Percentiles rank a stretch among this genome's conserved stretches.
phyloP scores from a whole-genome alignment of 2,113 vertebrate genomes.

The Cyphomyrus discorhynchus region DNA sequence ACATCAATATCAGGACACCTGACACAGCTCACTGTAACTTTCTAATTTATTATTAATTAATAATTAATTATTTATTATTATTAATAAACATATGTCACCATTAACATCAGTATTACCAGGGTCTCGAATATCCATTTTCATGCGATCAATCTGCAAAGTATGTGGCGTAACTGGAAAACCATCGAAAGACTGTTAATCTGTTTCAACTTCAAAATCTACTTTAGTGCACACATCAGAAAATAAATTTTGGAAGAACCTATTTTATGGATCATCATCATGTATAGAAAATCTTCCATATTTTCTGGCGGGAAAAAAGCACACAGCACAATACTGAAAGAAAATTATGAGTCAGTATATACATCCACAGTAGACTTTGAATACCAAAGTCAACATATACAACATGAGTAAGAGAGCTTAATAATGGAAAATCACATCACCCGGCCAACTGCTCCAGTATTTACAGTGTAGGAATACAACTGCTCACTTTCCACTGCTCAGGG shows the following conservation, averaged over 20 bases:
- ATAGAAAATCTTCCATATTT: not conserved
- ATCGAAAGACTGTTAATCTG: not conserved
- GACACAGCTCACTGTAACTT: not conserved
- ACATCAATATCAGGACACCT: not conserved
- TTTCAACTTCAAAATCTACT: not conserved
- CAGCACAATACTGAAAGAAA: not conserved
- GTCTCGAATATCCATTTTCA: not conserved
- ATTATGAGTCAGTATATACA: not conserved
- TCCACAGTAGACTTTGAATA: not conserved
- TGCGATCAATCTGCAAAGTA: not conserved
- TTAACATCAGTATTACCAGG: not conserved
- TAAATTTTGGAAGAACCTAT: not conserved
- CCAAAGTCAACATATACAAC: not conserved
- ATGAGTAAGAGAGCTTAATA: not conserved
- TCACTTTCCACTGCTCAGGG: not conserved
- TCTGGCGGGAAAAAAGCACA: not conserved
- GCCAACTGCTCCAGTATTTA: conserved; percentile 4
- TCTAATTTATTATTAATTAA: not conserved
- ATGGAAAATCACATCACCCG: not conserved
- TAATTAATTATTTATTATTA: no score
- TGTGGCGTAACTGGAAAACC: not conserved
- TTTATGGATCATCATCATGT: not conserved
- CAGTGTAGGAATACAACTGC: not conserved
- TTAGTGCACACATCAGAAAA: not conserved
- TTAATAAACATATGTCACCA: not conserved